Conservation (phyloP, 2,888 invertebrate genomes). For the Blastobasis adustella region DNA sequence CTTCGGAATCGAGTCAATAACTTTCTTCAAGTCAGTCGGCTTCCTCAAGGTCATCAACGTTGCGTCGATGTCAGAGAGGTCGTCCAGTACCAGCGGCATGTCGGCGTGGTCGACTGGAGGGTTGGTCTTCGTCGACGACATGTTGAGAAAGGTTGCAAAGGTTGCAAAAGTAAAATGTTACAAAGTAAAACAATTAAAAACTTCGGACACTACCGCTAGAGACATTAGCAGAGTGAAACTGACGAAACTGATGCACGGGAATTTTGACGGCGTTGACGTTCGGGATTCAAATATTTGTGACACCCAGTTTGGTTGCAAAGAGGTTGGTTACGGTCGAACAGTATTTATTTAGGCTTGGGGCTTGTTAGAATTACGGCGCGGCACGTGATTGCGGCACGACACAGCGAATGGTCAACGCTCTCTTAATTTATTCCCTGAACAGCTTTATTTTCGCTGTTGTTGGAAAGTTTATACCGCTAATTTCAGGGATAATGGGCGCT, state of each 20-base stretch:
- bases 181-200: conserved; percentile 17
- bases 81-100: conserved; percentile 30
- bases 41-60: conserved; percentile 59
- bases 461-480: too few relatives aligned
- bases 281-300: conserved; percentile 23
- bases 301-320: too few relatives aligned
- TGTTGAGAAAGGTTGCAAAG: conserved; percentile 24
- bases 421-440: conserved; percentile 4
- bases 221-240: conserved; percentile 11
- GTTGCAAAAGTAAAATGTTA: conserved; percentile 20
- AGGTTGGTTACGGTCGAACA: background rate
- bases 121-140: conserved; percentile 24
- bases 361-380: conserved; percentile 21
- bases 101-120: background rate
- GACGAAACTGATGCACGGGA: conserved; percentile 23
- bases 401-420: conserved; percentile 22
- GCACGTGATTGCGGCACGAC: conserved; percentile 28
- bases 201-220: conserved; percentile 4
- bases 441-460: background rate
- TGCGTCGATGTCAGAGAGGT: conserved; percentile 39
- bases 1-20: conserved; percentile 62
- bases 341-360: conserved; percentile 16
- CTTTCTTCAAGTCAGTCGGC: conserved; percentile 61
- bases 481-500: too few relatives aligned
- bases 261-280: conserved; percentile 36